Base-by-base conservation (phyloP, 2,888 invertebrate species). In the Epinotia brunnichana region DNA sequence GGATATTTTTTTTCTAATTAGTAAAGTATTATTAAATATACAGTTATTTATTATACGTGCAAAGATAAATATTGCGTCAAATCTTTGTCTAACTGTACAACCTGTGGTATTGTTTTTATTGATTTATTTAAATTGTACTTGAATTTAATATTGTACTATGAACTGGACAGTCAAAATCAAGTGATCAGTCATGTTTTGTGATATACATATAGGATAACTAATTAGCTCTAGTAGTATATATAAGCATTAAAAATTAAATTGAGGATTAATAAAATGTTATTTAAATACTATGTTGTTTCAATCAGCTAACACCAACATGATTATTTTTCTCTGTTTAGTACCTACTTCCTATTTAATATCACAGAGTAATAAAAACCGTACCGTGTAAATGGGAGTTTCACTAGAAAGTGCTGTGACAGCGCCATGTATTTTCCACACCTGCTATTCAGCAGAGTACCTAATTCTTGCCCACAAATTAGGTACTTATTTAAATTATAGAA, bases 111-210 rank as follows among this genome's bases (percentile, higher is more conserved):
- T 48, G 29, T 48, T 48, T 60, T 44, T 19, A 13, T 19, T 63
- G 21, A 15, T 72, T 51, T 39, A 53, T 60, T 62, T 48, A 57
- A 62, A 41, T 62, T 53, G 21, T 60, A 68, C 63, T 59, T 74
- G 56, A 61, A 41, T 74, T 9, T 29, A 62, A 70, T 59, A 15
- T 41, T 73, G 56, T 44, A 56, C 41, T 60, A 68, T 74, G 57
- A 60, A 72, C 69, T 64, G 63, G 60, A 63, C 66, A 69, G 69
- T 81, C 78, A 79, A 75, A 75, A 78, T 60, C 61, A 81, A 81
- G 81, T 82, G 81, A 83, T 85, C 85, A 87, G 88, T 88, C 88
- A 87, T 88, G 82, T 87, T 88, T 90, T 90, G 90, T 90, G 90
- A 90, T 90, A 90, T 88, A 83, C 63, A 35, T 72, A 85, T 90